Evolutionary conservation across 2,113 vertebrate species (phyloP).

Genomic region (Zosterops lateralis): DNA sequence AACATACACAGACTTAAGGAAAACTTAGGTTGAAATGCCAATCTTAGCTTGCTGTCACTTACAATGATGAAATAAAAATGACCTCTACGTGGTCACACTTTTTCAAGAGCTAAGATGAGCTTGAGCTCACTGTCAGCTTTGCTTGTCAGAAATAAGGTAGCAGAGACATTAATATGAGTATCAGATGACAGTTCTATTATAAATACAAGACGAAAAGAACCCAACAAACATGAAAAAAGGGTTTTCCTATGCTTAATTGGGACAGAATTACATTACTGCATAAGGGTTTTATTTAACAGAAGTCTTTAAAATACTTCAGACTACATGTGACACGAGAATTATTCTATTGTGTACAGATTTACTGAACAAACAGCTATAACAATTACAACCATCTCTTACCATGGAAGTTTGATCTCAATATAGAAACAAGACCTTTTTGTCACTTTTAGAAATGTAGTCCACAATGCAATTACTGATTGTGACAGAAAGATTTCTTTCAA

Average conservation of each 20-base stretch:
- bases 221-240: neutral
- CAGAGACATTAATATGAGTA: neutral
- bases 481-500: conserved; percentile 20
- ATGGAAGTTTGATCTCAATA: neutral
- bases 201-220: neutral
- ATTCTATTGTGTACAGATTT: neutral
- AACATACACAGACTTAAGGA: neutral
- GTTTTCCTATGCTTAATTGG: neutral
- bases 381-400: neutral
- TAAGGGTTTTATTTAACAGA: neutral
- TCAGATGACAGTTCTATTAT: conserved; percentile 2
- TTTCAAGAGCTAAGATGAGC: conserved; percentile 14
- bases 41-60: neutral
- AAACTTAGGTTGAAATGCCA: neutral
- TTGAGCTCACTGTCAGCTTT: neutral
- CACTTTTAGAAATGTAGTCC: neutral
- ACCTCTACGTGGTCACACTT: neutral
- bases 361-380: neutral
- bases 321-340: neutral
- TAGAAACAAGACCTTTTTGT: neutral
- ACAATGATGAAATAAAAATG: neutral
- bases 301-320: neutral
- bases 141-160: conserved; percentile 22
- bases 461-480: neutral
- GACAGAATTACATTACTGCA: neutral